Base-by-base conservation (phyloP, 2,888 invertebrate species). In the Cheilosia impressa region DNA sequence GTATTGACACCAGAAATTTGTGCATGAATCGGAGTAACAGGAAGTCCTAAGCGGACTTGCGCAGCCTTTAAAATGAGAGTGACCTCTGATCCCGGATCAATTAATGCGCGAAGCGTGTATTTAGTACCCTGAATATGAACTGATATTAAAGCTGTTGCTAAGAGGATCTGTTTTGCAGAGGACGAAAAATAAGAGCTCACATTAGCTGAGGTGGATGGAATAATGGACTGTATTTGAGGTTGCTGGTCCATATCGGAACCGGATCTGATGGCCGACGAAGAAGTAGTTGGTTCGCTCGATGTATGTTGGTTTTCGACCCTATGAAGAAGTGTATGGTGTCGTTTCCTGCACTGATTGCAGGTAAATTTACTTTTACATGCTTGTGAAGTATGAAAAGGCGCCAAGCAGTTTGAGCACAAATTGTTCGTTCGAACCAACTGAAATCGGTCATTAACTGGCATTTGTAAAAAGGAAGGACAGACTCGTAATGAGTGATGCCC, bases 281-380 rank as follows among this genome's bases (percentile, higher is more conserved):
- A 5, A 53, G 27, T 5, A 27, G 15, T 24, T 53, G n/a, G 17
- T 24, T 53, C 27, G 17, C 19, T 17, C 2, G 47, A 2, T 17
- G 7, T 17, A 7, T 19, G 47, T 27, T 53, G 27, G 27, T 15
- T 57, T 17, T n/a, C 17, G 0, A 17, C n/a, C 31, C 15, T 6
- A 17, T 73, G 62, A 24, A 80, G 66, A 10, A 68, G 69, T n/a
- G 50, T 57, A 34, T 69, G 62, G 22, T 34, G 75, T 6, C 60
- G 57, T 58, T 38, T 24, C 34, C 43, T 76, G 50, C 76, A 68
- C 6, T 45, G 19, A 4, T 55, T 57, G 13, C 58, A 57, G 7
- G 19, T 65, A 47, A 55, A 58, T 5, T 34, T 34, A 38, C 58
- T 68, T 34, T 77, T 77, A 53, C 68, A 77, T 13, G 47, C 34